Evolutionary conservation across 2,113 vertebrate genomes (phyloP), one percentile per base, ranked within the genome.

Genomic region (Hyaena hyaena): DNA sequence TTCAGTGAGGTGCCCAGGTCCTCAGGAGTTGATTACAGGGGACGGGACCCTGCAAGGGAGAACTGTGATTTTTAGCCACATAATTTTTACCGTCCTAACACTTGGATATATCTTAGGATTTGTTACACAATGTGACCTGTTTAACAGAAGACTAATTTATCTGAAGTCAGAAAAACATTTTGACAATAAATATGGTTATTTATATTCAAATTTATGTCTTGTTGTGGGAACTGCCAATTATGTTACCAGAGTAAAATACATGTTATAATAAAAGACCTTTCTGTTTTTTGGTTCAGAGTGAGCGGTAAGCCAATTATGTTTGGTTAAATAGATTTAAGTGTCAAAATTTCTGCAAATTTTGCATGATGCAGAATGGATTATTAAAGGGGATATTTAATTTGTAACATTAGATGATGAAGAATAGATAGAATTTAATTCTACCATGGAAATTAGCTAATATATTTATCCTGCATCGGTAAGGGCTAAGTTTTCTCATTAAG

Each of bases 151-250:
- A 90, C 91, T 71, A 26, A 77, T 90, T 96, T 92, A 74, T 95
- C 80, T 95, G 89, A 61, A 92, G 50, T 86, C 21, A 82, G 58
- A 86, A 73, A 97, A 92, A 73, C 76, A 88, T 96, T 97, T 95
- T 96, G 74, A 88, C 90, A 96, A 90, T 84, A 88, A 84, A 68
- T 71, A 31, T 53, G 9, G 45, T 74, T 85, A 77, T 96, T 97
- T 96, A 84, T 96, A 95, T 97, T 96, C 69, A 97, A 58, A 81
- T 96, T 69, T 88, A 71, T 92, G 45, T 88, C 43, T 69, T 91
- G 45, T 95, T 95, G 50, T 82, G 21, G 53, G 61, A 97, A 74
- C 50, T 97, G 74, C 69, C 92, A 88, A 69, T 96, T 93, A 65
- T 65, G 58, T 95, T 95, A 74, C 39, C 17, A 50, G 89, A 89